Percentiles rank a stretch among this genome's conserved stretches.
phyloP scores from a whole-genome alignment of 1,140 invertebrate genomes.

The Aphelinus atriplicis region DNA sequence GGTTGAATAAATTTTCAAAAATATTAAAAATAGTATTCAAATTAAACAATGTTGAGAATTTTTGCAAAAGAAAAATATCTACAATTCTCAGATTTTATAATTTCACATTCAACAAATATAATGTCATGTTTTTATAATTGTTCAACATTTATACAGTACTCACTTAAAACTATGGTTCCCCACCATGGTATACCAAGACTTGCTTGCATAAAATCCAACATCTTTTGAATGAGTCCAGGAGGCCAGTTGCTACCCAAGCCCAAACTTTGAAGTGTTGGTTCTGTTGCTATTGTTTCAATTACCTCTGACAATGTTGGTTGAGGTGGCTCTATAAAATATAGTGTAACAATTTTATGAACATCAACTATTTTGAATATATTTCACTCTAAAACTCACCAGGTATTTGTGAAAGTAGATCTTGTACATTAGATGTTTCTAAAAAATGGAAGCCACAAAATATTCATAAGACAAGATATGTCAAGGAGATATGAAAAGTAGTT shows the following conservation, averaged over 20 bases:
- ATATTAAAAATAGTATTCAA: slow-evolving; percentile 1
- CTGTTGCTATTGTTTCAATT: slow-evolving; percentile 67
- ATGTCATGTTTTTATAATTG: slow-evolving; percentile 2
- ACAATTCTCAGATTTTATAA: too few relatives aligned
- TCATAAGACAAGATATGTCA: background rate
- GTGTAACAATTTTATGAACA: background rate
- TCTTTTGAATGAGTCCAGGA: slow-evolving; percentile 80
- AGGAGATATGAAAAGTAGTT: background rate
- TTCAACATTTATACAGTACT: slow-evolving; percentile 33
- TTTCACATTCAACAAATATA: too few relatives aligned
- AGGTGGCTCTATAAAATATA: slow-evolving; percentile 34
- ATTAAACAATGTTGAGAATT: slow-evolving; percentile 5
- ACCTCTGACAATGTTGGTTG: slow-evolving; percentile 49
- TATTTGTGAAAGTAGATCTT: slow-evolving; percentile 11
- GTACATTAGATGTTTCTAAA: slow-evolving; percentile 8
- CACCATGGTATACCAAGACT: slow-evolving; percentile 87
- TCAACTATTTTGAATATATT: background rate
- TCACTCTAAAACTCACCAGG: slow-evolving; percentile 16
- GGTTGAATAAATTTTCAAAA: background rate
- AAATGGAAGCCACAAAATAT: background rate
- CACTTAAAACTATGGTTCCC: slow-evolving; percentile 81
- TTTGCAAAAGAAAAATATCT: background rate
- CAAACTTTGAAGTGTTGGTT: slow-evolving; percentile 80
- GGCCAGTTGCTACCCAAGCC: slow-evolving; percentile 84
- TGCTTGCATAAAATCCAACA: slow-evolving; percentile 85